Percentiles rank a stretch among this genome's conserved stretches.
Conservation (phyloP, 2,888 invertebrate species). For the Hirtodrosophila confusa region DNA sequence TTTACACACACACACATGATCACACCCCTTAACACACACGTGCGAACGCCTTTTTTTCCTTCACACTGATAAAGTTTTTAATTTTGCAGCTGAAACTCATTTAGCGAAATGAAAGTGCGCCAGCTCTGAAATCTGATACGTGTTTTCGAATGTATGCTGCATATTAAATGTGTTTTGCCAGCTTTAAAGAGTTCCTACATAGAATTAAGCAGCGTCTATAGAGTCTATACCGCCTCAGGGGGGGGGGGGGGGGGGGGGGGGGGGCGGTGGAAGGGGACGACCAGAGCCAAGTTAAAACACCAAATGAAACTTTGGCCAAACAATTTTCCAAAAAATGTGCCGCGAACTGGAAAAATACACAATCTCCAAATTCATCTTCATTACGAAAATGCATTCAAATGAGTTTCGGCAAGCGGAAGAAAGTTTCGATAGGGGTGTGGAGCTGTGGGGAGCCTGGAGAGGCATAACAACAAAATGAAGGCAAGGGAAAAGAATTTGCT, state of each 20-base stretch:
- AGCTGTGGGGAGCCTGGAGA: background rate
- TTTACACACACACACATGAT: constrained; percentile 40
- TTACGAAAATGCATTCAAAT: constrained; percentile 75
- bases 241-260: background rate
- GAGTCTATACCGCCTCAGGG: constrained; percentile 29
- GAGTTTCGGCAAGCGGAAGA: constrained; percentile 44
- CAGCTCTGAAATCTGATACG: constrained; percentile 62
- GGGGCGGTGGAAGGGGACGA: background rate
- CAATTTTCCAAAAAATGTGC: constrained; percentile 65
- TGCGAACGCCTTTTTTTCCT: constrained; percentile 22
- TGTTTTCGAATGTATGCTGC: constrained; percentile 61
- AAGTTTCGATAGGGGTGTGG: constrained; percentile 34
- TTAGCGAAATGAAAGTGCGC: constrained; percentile 70
- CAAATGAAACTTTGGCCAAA: constrained; percentile 61
- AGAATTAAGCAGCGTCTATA: background rate
- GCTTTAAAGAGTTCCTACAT: constrained; percentile 31
- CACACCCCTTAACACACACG: constrained; percentile 26
- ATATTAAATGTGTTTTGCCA: constrained; percentile 59
- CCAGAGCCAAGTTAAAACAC: constrained; percentile 41
- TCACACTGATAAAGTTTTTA: constrained; percentile 72
- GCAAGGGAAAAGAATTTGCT: constrained; percentile 25
- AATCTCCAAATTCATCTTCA: constrained; percentile 75
- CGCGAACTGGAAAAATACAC: constrained; percentile 76
- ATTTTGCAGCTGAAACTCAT: constrained; percentile 76
- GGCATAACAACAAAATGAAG: constrained; percentile 29